phyloP scores from a whole-genome alignment of 2,797 vertebrate species.

The Sebastes iracundus region DNA sequence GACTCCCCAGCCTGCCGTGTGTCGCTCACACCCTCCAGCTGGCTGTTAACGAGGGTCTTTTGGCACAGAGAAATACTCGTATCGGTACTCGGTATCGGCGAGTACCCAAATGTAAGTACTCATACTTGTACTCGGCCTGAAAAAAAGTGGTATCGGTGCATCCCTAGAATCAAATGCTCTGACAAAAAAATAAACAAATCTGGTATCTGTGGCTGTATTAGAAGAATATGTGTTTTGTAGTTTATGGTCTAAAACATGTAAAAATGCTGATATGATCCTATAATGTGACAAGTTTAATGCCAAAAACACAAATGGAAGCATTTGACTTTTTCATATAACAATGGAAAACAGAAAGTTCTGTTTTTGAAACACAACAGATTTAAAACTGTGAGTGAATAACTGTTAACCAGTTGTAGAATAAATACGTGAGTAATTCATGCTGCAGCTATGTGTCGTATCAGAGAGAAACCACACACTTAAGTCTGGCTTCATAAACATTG shows the following conservation, averaged over 20 bases:
- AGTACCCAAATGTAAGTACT: too few species aligned
- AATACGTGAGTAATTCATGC: neutral
- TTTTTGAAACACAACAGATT: too few species aligned
- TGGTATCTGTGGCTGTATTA: neutral
- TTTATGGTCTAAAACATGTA: neutral
- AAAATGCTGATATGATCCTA: neutral
- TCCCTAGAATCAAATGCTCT: neutral
- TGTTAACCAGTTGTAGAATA: neutral
- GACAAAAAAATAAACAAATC: neutral
- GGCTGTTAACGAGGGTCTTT: too few species aligned
- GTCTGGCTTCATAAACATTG: neutral
- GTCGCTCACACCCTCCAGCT: too few species aligned
- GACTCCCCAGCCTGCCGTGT: too few species aligned
- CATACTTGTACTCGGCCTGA: too few species aligned
- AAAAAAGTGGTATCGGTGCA: too few species aligned
- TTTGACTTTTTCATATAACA: neutral
- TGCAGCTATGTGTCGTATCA: neutral
- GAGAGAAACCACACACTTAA: too few species aligned
- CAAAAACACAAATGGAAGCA: neutral
- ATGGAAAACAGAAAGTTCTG: too few species aligned
- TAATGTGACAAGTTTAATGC: neutral
- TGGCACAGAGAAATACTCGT: too few species aligned
- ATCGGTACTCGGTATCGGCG: too few species aligned
- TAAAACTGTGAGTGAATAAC: neutral
- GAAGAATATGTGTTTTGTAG: neutral